These are phyloP conservation scores for Hozukius guyotensis DNA, from an alignment of 2,797 vertebrate species.

Conservation along the genomic window DNA sequence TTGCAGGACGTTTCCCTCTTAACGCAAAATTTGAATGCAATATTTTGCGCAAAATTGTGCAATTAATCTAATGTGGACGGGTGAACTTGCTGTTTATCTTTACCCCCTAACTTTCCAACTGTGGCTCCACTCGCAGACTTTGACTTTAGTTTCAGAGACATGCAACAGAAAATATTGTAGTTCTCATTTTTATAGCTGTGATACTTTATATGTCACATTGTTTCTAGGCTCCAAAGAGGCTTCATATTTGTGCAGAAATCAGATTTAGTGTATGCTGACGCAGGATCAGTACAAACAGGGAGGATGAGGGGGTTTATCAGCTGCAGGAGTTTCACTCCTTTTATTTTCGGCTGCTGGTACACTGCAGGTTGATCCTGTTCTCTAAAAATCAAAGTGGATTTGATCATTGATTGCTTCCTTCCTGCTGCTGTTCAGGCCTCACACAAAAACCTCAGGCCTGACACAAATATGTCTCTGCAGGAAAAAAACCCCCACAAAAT, in stretches of 20 bases:
- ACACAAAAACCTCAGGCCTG: slow-evolving; percentile 16
- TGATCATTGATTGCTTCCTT: neutral
- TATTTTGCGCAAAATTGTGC: neutral
- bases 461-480: neutral
- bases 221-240: neutral
- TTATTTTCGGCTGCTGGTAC: neutral
- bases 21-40: neutral
- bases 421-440: slow-evolving; percentile 25
- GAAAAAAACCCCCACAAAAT: neutral
- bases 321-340: neutral
- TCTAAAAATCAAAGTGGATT: neutral
- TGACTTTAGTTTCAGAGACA: neutral
- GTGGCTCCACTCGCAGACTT: neutral
- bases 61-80: neutral
- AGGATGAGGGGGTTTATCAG: neutral
- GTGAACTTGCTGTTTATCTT: neutral
- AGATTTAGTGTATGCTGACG: neutral
- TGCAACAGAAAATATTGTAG: neutral
- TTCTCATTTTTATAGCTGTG: neutral
- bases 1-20: neutral
- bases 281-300: neutral
- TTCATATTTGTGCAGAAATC: neutral
- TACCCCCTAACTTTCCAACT: neutral
- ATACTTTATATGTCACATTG: neutral
- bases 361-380: neutral